A percentile compares a stretch with the other conserved stretches of the same genome.
Evolutionary conservation across 2,797 vertebrate genomes (phyloP).

Genomic region (Tinamus major): DNA sequence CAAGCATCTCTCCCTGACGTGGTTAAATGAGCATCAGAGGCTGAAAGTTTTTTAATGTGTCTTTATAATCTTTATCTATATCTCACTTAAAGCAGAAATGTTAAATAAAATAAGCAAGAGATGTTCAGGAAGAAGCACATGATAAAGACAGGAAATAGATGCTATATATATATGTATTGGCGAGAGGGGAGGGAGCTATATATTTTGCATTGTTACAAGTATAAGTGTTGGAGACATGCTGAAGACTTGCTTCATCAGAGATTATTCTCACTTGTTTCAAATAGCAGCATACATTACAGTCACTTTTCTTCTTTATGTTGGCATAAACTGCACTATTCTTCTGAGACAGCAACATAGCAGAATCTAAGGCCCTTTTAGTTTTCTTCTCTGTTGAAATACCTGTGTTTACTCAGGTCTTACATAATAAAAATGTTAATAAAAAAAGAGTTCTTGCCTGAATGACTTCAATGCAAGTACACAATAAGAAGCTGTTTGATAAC

Average conservation of each 20-base stretch:
- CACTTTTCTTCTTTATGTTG: neutral
- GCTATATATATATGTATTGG: neutral
- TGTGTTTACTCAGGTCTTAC: slow-evolving; percentile 23
- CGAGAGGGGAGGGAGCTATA: neutral
- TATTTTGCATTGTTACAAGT: neutral
- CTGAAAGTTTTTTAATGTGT: neutral
- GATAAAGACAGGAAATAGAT: neutral
- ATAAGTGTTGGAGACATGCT: neutral
- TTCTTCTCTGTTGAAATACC: neutral
- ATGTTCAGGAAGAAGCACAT: neutral
- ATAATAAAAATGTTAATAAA: slow-evolving; percentile 24
- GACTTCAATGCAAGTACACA: neutral
- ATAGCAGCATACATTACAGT: neutral
- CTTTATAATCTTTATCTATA: neutral
- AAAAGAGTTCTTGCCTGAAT: slow-evolving; percentile 26
- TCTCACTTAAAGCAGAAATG: neutral
- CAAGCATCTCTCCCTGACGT: neutral
- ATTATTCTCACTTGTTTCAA: neutral
- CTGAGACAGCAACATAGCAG: neutral
- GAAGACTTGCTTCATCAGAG: neutral
- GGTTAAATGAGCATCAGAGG: neutral
- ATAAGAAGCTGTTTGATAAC: neutral
- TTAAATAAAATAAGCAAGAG: neutral
- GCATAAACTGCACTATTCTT: slow-evolving; percentile 1
- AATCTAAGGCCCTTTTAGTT: neutral